Conservation (phyloP, 2,797 vertebrate species). For the Chiloscyllium punctatum region DNA sequence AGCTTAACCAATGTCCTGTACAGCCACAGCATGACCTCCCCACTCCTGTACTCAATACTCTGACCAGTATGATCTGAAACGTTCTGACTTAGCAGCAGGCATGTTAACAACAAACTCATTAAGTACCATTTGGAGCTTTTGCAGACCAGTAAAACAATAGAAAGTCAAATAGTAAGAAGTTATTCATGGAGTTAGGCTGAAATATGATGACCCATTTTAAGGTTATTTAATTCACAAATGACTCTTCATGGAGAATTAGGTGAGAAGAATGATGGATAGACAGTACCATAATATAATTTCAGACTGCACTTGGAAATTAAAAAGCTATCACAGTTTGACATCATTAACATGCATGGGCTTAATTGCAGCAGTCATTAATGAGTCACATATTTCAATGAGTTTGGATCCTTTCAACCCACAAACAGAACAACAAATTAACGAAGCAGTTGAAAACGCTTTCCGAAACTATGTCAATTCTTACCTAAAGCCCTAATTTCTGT, state of each 20-base stretch:
- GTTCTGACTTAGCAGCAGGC: neutral
- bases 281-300: neutral
- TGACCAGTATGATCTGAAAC: neutral
- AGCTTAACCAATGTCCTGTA: too few species aligned
- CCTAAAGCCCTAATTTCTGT: neutral
- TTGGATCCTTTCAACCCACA: neutral
- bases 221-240: neutral
- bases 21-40: too few species aligned
- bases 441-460: neutral
- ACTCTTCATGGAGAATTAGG: neutral
- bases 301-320: conserved; percentile 17
- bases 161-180: neutral
- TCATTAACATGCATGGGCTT: conserved; percentile 21
- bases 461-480: neutral
- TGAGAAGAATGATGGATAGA: neutral
- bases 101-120: neutral
- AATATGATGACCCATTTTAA: neutral
- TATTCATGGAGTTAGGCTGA: neutral
- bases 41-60: too few species aligned
- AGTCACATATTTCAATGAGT: neutral
- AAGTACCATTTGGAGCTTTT: neutral
- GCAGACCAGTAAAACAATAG: neutral
- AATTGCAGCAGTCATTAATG: conserved; percentile 3
- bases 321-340: conserved; percentile 12
- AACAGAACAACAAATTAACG: neutral